Percentiles rank a stretch among this genome's conserved stretches.
Conservation (phyloP, 2,888 invertebrate genomes). For the Stegana nigrithorax region DNA sequence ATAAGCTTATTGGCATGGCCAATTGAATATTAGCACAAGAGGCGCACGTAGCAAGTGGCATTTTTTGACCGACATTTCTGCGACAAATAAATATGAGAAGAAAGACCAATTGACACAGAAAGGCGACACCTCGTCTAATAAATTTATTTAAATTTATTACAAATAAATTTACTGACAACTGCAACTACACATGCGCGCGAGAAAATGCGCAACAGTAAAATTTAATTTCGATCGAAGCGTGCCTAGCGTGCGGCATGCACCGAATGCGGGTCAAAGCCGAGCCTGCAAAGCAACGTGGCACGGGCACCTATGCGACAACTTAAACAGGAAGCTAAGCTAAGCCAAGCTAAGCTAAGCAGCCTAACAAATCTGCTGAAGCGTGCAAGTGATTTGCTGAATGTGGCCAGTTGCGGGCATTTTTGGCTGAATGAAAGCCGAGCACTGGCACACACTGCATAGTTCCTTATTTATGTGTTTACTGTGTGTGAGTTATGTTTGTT, state of each 20-base stretch:
- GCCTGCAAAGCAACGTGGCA: background rate
- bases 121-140: too few relatives aligned
- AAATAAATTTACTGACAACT: conserved; percentile 13
- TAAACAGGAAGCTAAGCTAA: background rate
- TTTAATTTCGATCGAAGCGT: background rate
- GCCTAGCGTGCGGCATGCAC: background rate
- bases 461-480: background rate
- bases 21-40: too few relatives aligned
- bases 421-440: background rate
- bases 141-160: conserved; percentile 16
- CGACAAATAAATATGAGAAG: background rate
- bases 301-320: background rate
- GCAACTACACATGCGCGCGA: background rate
- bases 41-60: too few relatives aligned
- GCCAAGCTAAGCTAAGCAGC: background rate
- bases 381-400: too few relatives aligned
- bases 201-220: background rate
- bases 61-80: conserved; percentile 5
- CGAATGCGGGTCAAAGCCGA: too few relatives aligned
- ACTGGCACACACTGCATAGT: background rate
- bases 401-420: background rate
- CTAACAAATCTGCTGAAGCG: too few relatives aligned
- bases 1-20: too few relatives aligned
- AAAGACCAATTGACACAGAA: conserved; percentile 15
- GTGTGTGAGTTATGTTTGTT: background rate